These are phyloP conservation scores for Coelinius sp. DNA, from an alignment of 2,888 invertebrate genomes.

Conservation along the genomic window DNA sequence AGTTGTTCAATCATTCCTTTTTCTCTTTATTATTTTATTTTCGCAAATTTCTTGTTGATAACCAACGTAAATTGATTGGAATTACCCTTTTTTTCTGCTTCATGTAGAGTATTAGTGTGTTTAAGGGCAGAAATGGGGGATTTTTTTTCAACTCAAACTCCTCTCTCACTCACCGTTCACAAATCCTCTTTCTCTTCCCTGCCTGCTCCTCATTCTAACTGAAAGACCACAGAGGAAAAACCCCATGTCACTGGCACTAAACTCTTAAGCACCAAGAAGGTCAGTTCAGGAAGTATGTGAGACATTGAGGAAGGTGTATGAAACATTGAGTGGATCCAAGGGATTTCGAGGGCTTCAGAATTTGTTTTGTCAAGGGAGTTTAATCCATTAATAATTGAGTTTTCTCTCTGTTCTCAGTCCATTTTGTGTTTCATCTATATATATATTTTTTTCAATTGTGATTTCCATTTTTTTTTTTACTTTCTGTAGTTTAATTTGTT, in stretches of 20 bases:
- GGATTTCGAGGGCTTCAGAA: no score
- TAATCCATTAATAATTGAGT: no score
- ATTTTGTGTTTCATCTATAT: no score
- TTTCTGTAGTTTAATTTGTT: no score
- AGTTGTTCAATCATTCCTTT: background rate
- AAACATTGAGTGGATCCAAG: no score
- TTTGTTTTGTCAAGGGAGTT: no score
- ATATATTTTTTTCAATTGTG: no score
- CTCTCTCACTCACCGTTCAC: conserved; percentile 5
- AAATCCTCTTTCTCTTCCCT: background rate
- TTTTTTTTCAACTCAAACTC: background rate
- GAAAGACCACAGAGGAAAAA: background rate
- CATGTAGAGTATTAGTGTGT: conserved; percentile 15
- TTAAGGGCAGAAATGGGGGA: background rate
- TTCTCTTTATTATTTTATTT: background rate
- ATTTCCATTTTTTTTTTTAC: background rate
- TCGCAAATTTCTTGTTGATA: background rate
- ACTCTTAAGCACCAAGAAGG: background rate
- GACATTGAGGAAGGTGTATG: background rate
- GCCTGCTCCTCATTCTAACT: conserved; percentile 6
- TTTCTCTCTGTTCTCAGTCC: no score
- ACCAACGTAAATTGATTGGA: background rate
- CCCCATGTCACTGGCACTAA: conserved; percentile 31
- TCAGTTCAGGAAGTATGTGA: background rate
- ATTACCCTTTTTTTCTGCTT: background rate